Evolutionary conservation across 2,113 vertebrate species (phyloP).

Genomic region (Jacana jacana): DNA sequence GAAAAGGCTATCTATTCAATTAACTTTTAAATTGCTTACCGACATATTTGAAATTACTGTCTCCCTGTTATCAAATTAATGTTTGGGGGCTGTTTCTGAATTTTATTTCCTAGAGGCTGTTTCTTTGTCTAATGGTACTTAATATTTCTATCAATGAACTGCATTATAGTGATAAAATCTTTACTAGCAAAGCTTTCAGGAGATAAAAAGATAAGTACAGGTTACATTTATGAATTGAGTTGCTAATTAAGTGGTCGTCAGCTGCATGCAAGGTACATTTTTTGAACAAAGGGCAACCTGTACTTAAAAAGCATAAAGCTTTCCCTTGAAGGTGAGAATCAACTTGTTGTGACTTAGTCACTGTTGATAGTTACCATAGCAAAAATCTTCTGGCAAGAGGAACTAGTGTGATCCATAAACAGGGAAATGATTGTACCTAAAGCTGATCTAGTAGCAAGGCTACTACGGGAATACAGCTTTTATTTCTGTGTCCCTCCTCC

Average conservation of each 20-base stretch:
- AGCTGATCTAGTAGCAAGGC: neutral
- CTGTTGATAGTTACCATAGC: neutral
- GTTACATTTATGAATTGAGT: neutral
- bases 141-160: neutral
- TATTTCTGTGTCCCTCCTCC: neutral
- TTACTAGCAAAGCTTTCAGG: neutral
- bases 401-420: neutral
- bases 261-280: neutral
- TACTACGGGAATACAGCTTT: neutral
- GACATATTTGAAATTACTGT: neutral
- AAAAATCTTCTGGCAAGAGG: neutral
- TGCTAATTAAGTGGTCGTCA: neutral
- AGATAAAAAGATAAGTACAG: neutral
- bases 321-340: neutral
- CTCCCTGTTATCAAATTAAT: neutral
- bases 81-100: neutral
- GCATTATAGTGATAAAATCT: neutral
- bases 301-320: neutral
- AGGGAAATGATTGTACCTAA: neutral
- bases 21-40: neutral
- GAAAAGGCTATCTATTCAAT: neutral
- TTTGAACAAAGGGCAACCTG: neutral
- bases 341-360: neutral
- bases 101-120: neutral
- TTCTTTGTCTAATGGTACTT: neutral